Percentiles rank a stretch among this genome's conserved stretches.
Evolutionary conservation across 2,113 vertebrate species (phyloP).

Genomic region (Columbina picui): DNA sequence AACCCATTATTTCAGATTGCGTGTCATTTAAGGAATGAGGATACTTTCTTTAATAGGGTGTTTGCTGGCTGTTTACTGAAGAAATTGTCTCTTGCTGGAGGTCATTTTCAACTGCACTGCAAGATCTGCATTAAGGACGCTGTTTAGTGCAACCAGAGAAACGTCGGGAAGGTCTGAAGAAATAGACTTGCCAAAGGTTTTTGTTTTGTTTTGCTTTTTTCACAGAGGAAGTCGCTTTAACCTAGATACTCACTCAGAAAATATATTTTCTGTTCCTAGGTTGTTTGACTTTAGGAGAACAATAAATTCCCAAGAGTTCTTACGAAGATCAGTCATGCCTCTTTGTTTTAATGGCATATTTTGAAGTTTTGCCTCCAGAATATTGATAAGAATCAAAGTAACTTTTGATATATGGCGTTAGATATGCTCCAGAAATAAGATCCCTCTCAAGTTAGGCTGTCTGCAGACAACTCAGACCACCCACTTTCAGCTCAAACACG

Average conservation of each 20-base stretch:
- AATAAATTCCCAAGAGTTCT: slow-evolving; percentile 55
- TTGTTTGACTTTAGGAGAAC: slow-evolving; percentile 38
- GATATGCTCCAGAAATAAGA: slow-evolving; percentile 63
- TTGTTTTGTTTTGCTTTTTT: neutral
- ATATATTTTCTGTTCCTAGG: slow-evolving; percentile 27
- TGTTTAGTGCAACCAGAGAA: neutral
- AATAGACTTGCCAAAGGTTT: neutral
- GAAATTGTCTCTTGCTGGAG: slow-evolving; percentile 10
- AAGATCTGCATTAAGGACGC: neutral
- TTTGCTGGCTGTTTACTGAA: slow-evolving; percentile 31
- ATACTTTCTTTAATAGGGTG: neutral
- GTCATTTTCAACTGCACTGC: neutral
- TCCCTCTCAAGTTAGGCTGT: slow-evolving; percentile 62
- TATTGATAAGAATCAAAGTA: slow-evolving; percentile 67
- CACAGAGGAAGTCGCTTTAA: slow-evolving; percentile 28
- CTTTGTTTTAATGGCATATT: slow-evolving; percentile 62
- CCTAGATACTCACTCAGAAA: slow-evolving; percentile 17
- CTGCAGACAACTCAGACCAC: slow-evolving; percentile 66
- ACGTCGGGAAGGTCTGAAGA: neutral
- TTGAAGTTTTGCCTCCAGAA: slow-evolving; percentile 60
- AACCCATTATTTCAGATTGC: neutral
- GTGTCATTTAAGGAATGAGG: neutral
- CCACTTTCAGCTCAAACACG: slow-evolving; percentile 48
- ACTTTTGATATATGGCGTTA: slow-evolving; percentile 66
- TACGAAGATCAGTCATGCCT: slow-evolving; percentile 41